phyloP scores from a whole-genome alignment of 2,888 invertebrate species.

The Busseola fusca region DNA sequence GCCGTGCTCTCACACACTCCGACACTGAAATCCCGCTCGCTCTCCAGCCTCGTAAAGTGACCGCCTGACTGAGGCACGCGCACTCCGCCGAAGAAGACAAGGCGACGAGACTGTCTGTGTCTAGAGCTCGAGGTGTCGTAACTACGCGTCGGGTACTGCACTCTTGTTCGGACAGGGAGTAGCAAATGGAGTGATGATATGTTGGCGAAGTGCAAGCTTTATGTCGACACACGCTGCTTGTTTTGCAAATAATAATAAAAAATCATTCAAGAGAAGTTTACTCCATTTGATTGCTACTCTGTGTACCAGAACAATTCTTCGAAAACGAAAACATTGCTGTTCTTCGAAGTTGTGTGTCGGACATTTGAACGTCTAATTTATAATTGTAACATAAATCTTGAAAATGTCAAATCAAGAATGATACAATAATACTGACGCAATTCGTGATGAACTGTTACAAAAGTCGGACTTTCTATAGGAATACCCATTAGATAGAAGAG shows the following conservation, averaged over 20 bases:
- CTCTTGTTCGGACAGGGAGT: slow-evolving; percentile 13
- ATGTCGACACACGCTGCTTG: background rate
- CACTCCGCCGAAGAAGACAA: slow-evolving; percentile 44
- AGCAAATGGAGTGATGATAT: slow-evolving; percentile 23
- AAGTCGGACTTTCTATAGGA: slow-evolving; percentile 22
- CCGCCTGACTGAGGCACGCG: slow-evolving; percentile 77
- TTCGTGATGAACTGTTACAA: slow-evolving; percentile 14
- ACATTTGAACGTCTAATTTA: background rate
- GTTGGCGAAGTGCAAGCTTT: slow-evolving; percentile 3
- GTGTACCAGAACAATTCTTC: background rate
- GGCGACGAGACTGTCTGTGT: slow-evolving; percentile 22
- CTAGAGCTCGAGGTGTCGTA: background rate
- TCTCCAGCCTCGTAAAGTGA: slow-evolving; percentile 89
- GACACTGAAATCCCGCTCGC: slow-evolving; percentile 88
- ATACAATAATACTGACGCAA: slow-evolving; percentile 10
- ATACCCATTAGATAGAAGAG: slow-evolving; percentile 30
- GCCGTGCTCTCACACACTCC: slow-evolving; percentile 84
- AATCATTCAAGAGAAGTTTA: background rate
- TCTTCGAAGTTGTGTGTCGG: slow-evolving; percentile 10
- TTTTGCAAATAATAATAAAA: background rate
- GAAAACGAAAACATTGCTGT: slow-evolving; percentile 11
- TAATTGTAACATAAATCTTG: slow-evolving; percentile 10
- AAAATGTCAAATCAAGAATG: slow-evolving; percentile 10
- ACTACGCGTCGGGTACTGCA: background rate
- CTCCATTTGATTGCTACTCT: slow-evolving; percentile 24